Percentiles rank a stretch among this genome's conserved stretches.
These are phyloP conservation scores for Acanthosepion esculentum DNA, from an alignment of 2,888 invertebrate species.

Conservation along the genomic window DNA sequence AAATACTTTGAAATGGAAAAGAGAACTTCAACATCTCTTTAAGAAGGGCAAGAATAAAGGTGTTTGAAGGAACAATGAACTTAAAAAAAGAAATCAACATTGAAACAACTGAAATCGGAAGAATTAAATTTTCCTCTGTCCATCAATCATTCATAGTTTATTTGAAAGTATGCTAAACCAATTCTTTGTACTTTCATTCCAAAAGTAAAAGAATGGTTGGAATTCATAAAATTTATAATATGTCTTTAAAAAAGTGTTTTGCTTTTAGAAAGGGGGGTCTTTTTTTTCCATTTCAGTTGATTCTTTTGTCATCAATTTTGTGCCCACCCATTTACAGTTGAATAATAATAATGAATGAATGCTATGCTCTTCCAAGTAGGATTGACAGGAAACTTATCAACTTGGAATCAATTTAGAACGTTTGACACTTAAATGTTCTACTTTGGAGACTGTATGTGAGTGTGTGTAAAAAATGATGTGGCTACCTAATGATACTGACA, in stretches of 20 bases:
- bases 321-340: background rate
- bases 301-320: conserved; percentile 15
- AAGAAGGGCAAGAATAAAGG: conserved; percentile 33
- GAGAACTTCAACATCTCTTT: background rate
- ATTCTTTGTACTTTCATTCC: background rate
- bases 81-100: background rate
- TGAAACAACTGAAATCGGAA: background rate
- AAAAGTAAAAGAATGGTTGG: background rate
- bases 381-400: too few species aligned
- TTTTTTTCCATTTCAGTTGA: background rate
- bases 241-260: background rate
- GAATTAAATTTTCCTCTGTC: background rate
- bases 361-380: background rate
- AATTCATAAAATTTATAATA: background rate
- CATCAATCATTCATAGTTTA: background rate
- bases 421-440: background rate
- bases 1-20: background rate
- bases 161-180: background rate
- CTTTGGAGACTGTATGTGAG: background rate
- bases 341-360: background rate
- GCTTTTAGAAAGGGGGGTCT: background rate
- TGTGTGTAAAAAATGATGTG: background rate
- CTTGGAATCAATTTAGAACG: background rate
- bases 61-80: background rate
- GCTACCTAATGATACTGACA: background rate